Percentiles rank a stretch among this genome's conserved stretches.
phyloP scores from a whole-genome alignment of 92 coral and sea anemone species.

The Siderastrea siderea region DNA sequence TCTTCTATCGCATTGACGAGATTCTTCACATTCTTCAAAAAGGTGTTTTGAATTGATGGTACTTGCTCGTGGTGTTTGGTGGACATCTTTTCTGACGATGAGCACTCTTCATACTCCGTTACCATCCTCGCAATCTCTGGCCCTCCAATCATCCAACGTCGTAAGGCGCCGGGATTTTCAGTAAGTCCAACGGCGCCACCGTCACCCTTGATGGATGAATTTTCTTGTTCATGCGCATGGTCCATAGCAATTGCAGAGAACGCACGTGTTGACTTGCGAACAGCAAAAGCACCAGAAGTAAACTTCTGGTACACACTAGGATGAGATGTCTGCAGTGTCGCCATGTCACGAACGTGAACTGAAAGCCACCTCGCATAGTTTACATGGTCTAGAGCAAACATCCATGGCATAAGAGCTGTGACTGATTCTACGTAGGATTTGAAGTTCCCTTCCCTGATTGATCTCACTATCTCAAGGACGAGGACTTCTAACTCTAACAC shows the following conservation, averaged over 20 bases:
- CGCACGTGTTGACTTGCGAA: constrained; percentile 53
- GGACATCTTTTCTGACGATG: neutral
- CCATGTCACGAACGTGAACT: constrained; percentile 73
- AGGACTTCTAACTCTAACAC: constrained; percentile 27
- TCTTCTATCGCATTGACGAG: constrained; percentile 40
- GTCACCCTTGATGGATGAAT: constrained; percentile 77
- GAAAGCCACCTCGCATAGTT: constrained; percentile 80
- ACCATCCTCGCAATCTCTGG: constrained; percentile 51
- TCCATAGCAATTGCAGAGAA: constrained; percentile 78
- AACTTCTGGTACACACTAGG: constrained; percentile 67
- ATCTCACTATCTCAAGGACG: constrained; percentile 32
- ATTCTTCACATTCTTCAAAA: constrained; percentile 16
- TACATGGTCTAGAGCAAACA: constrained; percentile 71
- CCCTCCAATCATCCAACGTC: constrained; percentile 55
- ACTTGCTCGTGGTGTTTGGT: constrained; percentile 62
- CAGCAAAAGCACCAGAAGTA: constrained; percentile 70
- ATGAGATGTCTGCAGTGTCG: constrained; percentile 47
- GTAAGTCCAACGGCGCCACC: constrained; percentile 80
- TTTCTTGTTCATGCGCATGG: constrained; percentile 73
- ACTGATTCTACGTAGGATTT: constrained; percentile 24
- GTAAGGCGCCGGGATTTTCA: constrained; percentile 33
- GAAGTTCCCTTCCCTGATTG: constrained; percentile 49
- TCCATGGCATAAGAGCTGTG: constrained; percentile 56
- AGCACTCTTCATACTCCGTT: constrained; percentile 15
- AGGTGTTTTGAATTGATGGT: constrained; percentile 16